Conservation (phyloP, 2,888 invertebrate species). For the Nasonia oneida region DNA sequence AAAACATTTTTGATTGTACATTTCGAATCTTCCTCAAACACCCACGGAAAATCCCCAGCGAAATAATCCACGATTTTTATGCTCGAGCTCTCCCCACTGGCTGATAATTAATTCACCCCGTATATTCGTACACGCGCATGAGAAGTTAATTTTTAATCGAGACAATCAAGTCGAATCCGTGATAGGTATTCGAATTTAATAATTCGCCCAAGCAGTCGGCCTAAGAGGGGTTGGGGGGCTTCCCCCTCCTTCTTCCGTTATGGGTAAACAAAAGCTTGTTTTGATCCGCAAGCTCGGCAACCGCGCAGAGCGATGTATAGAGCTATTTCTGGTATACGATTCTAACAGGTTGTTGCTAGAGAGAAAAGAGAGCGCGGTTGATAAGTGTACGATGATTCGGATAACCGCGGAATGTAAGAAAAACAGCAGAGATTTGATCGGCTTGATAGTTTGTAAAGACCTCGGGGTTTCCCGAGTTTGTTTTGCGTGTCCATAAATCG, state of each 20-base stretch:
- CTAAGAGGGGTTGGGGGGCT: background rate
- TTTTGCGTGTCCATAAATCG: background rate
- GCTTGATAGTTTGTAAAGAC: too few species aligned
- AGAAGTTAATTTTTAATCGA: background rate
- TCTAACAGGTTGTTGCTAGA: constrained; percentile 57
- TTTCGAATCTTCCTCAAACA: background rate
- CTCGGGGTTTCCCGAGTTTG: too few species aligned
- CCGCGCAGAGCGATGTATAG: background rate
- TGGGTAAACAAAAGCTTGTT: constrained; percentile 33
- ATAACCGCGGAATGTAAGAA: constrained; percentile 22
- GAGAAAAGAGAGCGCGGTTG: background rate
- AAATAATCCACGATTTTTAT: background rate
- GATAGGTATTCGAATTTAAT: background rate
- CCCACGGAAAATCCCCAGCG: background rate
- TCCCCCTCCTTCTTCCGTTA: background rate
- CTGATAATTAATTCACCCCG: background rate
- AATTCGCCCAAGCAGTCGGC: background rate
- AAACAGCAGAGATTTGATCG: background rate
- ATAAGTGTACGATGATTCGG: background rate
- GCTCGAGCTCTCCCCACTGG: background rate
- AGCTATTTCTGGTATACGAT: constrained; percentile 35
- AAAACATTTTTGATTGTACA: background rate
- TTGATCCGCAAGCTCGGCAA: constrained; percentile 24
- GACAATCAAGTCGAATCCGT: background rate
- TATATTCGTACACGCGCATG: background rate